A percentile compares a stretch with the other conserved stretches of the same genome.
phyloP scores from a whole-genome alignment of 2,113 vertebrate species.

The Forbesichthys agassizii region DNA sequence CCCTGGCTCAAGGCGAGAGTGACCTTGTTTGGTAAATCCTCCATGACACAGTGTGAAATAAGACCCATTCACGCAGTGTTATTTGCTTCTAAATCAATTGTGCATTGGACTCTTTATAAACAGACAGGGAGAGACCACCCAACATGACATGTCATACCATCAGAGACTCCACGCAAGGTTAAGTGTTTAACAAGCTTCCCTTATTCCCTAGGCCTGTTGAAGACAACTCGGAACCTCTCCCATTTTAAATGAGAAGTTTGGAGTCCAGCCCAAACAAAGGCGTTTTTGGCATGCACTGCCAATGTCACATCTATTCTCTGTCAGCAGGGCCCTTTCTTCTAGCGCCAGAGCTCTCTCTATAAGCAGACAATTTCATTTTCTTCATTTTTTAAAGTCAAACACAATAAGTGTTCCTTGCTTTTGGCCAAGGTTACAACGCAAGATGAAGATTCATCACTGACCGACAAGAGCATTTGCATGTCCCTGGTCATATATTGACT shows the following conservation, averaged over 20 bases:
- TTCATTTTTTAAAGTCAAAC: neutral
- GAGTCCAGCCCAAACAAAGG: conserved; percentile 1
- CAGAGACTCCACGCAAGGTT: neutral
- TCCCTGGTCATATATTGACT: neutral
- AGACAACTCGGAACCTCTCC: conserved; percentile 15
- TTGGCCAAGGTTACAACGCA: neutral
- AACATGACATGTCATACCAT: conserved; percentile 6
- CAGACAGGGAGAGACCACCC: conserved; percentile 12
- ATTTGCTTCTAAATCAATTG: conserved; percentile 20
- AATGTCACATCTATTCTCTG: conserved; percentile 10
- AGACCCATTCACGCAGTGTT: conserved; percentile 30
- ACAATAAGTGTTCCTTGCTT: neutral
- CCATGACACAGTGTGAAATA: conserved; percentile 17
- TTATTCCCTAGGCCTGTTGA: neutral
- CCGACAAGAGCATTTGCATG: neutral
- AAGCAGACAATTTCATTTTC: neutral
- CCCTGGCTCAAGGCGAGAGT: conserved; percentile 50
- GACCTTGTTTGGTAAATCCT: conserved; percentile 33
- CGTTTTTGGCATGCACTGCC: neutral
- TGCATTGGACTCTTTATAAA: conserved; percentile 23
- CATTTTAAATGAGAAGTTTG: conserved; percentile 17
- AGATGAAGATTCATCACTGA: neutral
- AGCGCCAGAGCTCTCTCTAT: conserved; percentile 27
- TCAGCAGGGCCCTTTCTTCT: conserved; percentile 15
- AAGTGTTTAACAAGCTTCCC: conserved; percentile 27